Percentiles rank a stretch among this genome's conserved stretches.
These are phyloP conservation scores for Acleris cristana DNA, from an alignment of 2,888 invertebrate species.

Conservation along the genomic window DNA sequence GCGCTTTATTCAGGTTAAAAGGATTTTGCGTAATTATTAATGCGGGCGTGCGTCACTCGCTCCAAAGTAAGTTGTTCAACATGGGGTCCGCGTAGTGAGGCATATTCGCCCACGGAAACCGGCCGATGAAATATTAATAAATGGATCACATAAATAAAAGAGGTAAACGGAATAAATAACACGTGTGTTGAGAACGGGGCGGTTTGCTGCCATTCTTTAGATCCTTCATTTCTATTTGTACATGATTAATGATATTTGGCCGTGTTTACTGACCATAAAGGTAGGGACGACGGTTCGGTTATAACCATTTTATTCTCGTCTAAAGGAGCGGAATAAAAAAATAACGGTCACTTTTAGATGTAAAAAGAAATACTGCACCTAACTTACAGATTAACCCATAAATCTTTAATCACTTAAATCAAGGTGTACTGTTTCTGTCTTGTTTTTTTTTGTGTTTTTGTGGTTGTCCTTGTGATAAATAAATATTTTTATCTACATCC, in stretches of 20 bases:
- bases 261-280: constrained; percentile 10
- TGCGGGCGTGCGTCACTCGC: constrained; percentile 17
- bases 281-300: not conserved
- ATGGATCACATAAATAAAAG: constrained; percentile 13
- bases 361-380: no score
- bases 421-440: no score
- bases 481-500: no score
- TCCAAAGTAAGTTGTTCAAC: constrained; percentile 19
- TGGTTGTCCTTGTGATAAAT: no score
- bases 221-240: not conserved
- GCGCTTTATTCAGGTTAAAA: constrained; percentile 62
- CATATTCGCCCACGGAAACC: constrained; percentile 14
- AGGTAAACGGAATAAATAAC: constrained; percentile 4
- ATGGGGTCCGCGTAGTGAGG: constrained; percentile 20
- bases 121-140: constrained; percentile 12
- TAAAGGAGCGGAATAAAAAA: not conserved
- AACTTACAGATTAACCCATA: no score
- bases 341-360: no score
- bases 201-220: not conserved
- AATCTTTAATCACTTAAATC: no score
- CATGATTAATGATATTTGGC: constrained; percentile 10
- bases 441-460: no score
- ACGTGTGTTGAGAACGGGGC: not conserved
- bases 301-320: not conserved
- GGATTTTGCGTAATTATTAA: constrained; percentile 34